A percentile compares a stretch with the other conserved stretches of the same genome.
Evolutionary conservation across 1,140 invertebrate species (phyloP).

Genomic region (Hycleus cichorii): DNA sequence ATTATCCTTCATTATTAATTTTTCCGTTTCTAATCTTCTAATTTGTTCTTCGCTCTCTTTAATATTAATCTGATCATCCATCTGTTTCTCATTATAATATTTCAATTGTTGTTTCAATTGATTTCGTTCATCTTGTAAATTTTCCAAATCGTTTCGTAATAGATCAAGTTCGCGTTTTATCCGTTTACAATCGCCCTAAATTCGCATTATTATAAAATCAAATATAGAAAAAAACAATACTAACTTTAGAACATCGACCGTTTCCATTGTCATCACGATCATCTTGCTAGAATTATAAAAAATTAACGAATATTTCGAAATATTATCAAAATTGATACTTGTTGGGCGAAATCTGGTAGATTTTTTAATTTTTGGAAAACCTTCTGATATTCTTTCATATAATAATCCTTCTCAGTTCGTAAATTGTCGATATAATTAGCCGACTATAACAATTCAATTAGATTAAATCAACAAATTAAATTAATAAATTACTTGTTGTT

Average conservation of each 20-base stretch:
- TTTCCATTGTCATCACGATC: too few species aligned
- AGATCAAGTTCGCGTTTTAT: conserved; percentile 48
- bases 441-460: conserved; percentile 16
- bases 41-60: conserved; percentile 20
- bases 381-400: conserved; percentile 45
- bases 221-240: too few species aligned
- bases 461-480: not conserved
- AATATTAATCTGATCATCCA: conserved; percentile 10
- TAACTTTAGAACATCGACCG: too few species aligned
- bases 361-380: conserved; percentile 41
- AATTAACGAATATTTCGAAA: too few species aligned
- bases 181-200: conserved; percentile 39
- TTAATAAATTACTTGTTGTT: conserved; percentile 22
- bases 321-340: too few species aligned
- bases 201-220: too few species aligned
- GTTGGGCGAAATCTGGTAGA: conserved; percentile 17
- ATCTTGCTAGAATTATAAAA: too few species aligned
- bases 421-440: conserved; percentile 23
- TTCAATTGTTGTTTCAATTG: conserved; percentile 31
- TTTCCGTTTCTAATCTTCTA: conserved; percentile 30
- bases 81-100: not conserved
- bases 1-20: conserved; percentile 35
- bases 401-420: conserved; percentile 45
- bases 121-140: conserved; percentile 49
- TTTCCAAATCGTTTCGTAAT: conserved; percentile 46